phyloP scores from a whole-genome alignment of 1,140 invertebrate genomes.

The Stratiolaelaps scimitus region DNA sequence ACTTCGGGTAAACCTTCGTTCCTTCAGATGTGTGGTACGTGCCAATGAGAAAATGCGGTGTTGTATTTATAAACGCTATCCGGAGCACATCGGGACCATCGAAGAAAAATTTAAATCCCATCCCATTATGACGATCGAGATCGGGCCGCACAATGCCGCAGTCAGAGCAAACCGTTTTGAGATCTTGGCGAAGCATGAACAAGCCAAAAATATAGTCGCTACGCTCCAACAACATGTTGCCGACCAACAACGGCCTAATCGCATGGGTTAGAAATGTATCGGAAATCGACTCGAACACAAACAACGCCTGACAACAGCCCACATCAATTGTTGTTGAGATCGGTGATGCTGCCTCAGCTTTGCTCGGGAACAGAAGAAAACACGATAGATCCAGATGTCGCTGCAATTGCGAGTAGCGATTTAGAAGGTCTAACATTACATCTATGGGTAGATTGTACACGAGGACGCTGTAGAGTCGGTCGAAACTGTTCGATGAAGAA shows the following conservation, averaged over 20 bases:
- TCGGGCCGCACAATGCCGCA: neutral
- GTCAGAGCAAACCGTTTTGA: neutral
- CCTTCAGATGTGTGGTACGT: neutral
- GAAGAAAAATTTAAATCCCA: neutral
- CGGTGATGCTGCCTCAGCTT: neutral
- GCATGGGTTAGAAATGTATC: neutral
- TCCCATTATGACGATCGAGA: too few species aligned
- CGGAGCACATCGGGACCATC: conserved; percentile 1
- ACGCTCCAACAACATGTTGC: neutral
- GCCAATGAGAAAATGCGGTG: conserved; percentile 8
- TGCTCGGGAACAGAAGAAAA: neutral
- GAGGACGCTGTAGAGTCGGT: neutral
- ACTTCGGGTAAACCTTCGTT: neutral
- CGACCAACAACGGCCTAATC: neutral
- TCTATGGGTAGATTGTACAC: neutral
- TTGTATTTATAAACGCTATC: neutral
- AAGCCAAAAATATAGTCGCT: neutral
- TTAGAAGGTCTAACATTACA: neutral
- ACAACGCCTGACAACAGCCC: neutral
- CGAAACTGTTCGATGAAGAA: neutral
- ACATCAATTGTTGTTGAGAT: neutral
- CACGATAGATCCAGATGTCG: neutral
- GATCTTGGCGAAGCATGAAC: neutral
- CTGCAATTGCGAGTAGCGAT: neutral
- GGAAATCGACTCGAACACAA: neutral